phyloP scores from a whole-genome alignment of 1,140 invertebrate genomes.

The Teleopsis dalmanni region DNA sequence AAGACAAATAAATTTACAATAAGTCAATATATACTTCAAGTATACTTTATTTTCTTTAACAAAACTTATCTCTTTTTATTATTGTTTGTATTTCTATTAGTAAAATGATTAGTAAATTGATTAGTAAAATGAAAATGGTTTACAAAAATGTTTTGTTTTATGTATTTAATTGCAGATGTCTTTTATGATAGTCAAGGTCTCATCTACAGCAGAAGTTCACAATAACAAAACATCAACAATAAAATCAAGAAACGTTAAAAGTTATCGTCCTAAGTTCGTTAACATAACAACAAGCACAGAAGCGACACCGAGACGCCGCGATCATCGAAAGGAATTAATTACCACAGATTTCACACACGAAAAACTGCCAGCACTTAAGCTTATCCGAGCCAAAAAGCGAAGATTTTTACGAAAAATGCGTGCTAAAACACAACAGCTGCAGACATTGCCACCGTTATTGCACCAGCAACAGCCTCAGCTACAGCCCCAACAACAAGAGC shows the following conservation, averaged over 20 bases:
- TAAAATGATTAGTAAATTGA: slow-evolving; percentile 1
- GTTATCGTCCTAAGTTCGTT: neutral
- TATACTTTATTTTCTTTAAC: too few relatives aligned
- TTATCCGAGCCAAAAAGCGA: neutral
- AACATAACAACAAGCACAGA: slow-evolving; percentile 1
- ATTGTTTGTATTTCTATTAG: too few relatives aligned
- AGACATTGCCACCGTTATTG: slow-evolving; percentile 14
- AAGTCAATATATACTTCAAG: too few relatives aligned
- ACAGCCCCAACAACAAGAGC: slow-evolving; percentile 8
- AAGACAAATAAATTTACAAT: too few relatives aligned
- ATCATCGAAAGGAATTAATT: too few relatives aligned
- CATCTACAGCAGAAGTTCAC: slow-evolving; percentile 31
- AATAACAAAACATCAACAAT: slow-evolving; percentile 25
- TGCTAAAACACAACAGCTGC: slow-evolving; percentile 28
- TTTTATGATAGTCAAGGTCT: slow-evolving; percentile 40
- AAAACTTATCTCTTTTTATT: too few relatives aligned
- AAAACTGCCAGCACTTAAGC: neutral
- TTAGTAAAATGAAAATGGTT: neutral
- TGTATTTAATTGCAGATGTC: slow-evolving; percentile 26
- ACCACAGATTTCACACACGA: slow-evolving; percentile 4
- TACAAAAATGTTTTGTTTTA: neutral
- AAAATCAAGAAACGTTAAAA: slow-evolving; percentile 6
- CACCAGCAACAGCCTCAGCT: slow-evolving; percentile 7
- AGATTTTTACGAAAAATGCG: slow-evolving; percentile 28
- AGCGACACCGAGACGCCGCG: neutral